phyloP scores from a whole-genome alignment of 2,797 vertebrate species.

The Nyctalus aviator region DNA sequence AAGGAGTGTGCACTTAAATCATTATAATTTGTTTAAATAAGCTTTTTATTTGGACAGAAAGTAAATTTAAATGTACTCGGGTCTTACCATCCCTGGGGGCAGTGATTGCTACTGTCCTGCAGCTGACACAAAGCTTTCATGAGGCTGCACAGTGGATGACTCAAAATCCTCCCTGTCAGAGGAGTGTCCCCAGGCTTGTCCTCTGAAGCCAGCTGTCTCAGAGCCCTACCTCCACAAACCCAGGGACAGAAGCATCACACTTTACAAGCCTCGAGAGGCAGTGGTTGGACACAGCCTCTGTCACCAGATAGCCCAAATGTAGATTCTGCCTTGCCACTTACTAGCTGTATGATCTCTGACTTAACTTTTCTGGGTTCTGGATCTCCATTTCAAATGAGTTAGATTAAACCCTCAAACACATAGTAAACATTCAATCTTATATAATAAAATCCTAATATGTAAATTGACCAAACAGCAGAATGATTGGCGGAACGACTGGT shows the following conservation, averaged over 20 bases:
- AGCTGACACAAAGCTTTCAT: neutral
- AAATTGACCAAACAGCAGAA: too few relatives aligned
- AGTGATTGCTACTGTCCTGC: neutral
- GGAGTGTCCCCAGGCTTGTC: neutral
- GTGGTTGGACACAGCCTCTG: neutral
- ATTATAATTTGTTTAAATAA: constrained; percentile 21
- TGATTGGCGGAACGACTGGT: too few relatives aligned
- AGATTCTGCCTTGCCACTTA: neutral
- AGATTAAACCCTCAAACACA: neutral
- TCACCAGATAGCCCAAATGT: neutral
- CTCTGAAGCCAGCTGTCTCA: neutral
- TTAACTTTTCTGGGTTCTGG: neutral
- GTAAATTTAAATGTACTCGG: neutral
- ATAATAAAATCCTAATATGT: too few relatives aligned
- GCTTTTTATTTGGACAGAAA: constrained; percentile 34
- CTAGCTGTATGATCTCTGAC: neutral
- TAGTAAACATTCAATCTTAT: neutral
- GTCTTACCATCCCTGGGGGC: neutral
- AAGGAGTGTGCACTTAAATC: neutral
- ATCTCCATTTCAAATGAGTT: neutral
- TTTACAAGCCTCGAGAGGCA: neutral
- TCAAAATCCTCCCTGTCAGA: neutral
- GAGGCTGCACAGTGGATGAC: too few relatives aligned
- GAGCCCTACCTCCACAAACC: neutral
- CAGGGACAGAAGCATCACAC: neutral